Percentiles rank a stretch among this genome's conserved stretches.
Conservation (phyloP, 2,888 invertebrate genomes). For the Caenorhabditis macrosperma region DNA sequence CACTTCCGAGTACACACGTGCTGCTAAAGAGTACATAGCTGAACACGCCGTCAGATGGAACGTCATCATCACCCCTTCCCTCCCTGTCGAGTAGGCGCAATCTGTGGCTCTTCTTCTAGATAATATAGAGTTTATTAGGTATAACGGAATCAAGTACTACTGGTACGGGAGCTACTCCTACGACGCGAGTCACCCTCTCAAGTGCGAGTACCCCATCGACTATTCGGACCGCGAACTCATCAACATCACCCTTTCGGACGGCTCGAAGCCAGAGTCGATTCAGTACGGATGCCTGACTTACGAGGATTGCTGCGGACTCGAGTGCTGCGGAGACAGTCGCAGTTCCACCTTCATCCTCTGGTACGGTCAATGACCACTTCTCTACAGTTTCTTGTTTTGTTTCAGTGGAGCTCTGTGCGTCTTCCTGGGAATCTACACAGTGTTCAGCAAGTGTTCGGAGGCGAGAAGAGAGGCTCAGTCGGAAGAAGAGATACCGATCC, state of each 20-base stretch:
- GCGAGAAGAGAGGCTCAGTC: background rate
- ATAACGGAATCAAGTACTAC: constrained; percentile 28
- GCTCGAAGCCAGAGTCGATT: constrained; percentile 16
- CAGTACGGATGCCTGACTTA: constrained; percentile 30
- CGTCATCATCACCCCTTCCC: constrained; percentile 16
- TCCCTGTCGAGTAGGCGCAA: constrained; percentile 16
- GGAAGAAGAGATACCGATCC: background rate
- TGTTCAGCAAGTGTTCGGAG: background rate
- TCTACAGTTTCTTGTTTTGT: background rate
- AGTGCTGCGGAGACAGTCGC: constrained; percentile 35
- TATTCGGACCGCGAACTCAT: background rate
- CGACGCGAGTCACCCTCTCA: constrained; percentile 17
- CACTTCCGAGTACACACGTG: background rate
- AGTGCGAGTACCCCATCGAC: constrained; percentile 29
- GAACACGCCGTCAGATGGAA: background rate
- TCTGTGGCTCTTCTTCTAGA: background rate
- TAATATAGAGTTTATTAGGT: no score
- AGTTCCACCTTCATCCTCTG: constrained; percentile 4
- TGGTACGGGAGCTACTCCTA: constrained; percentile 31
- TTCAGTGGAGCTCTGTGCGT: constrained; percentile 11
- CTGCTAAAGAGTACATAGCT: background rate
- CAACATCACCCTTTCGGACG: constrained; percentile 8
- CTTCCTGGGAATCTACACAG: background rate
- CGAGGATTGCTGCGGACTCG: constrained; percentile 33
- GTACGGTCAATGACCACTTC: constrained; percentile 3